Percentiles rank a stretch among this genome's conserved stretches.
These are phyloP conservation scores for Molossus molossus DNA, from an alignment of 2,797 vertebrate genomes.

Conservation along the genomic window DNA sequence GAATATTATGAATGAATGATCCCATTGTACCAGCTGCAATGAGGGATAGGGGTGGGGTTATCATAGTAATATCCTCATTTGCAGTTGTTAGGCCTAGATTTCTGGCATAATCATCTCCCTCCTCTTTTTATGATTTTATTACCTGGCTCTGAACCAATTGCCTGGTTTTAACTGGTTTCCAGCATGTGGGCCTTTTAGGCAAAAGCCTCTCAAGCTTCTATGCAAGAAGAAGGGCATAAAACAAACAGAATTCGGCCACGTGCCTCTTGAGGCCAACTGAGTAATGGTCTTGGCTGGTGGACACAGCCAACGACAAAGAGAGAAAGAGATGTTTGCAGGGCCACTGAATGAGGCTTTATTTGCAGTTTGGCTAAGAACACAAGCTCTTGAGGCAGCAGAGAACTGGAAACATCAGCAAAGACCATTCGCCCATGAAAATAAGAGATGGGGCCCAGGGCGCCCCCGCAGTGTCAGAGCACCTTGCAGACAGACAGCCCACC, in stretches of 20 bases:
- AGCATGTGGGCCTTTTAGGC: background rate
- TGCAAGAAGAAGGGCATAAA: background rate
- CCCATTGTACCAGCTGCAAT: background rate
- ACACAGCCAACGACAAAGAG: background rate
- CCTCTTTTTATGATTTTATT: constrained; percentile 65
- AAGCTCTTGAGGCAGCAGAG: background rate
- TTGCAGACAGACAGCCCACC: background rate
- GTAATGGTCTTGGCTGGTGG: background rate
- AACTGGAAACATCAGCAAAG: constrained; percentile 3
- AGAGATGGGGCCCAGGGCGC: fast-evolving
- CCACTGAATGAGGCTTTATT: constrained; percentile 72
- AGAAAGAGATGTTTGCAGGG: background rate
- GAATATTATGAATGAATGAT: constrained; percentile 19
- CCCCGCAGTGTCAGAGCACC: background rate
- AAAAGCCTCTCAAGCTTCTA: background rate
- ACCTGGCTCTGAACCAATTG: constrained; percentile 23
- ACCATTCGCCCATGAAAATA: background rate
- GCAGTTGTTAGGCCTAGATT: constrained; percentile 32
- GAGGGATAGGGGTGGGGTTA: background rate
- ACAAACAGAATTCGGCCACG: background rate
- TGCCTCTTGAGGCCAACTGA: background rate
- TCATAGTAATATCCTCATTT: constrained; percentile 35
- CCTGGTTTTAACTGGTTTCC: constrained; percentile 46
- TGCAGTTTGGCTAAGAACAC: background rate
- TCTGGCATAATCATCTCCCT: constrained; percentile 8